Evolutionary conservation across 2,797 vertebrate genomes (phyloP), one percentile per base, ranked within the genome.

Genomic region (Podarcis lilfordi): DNA sequence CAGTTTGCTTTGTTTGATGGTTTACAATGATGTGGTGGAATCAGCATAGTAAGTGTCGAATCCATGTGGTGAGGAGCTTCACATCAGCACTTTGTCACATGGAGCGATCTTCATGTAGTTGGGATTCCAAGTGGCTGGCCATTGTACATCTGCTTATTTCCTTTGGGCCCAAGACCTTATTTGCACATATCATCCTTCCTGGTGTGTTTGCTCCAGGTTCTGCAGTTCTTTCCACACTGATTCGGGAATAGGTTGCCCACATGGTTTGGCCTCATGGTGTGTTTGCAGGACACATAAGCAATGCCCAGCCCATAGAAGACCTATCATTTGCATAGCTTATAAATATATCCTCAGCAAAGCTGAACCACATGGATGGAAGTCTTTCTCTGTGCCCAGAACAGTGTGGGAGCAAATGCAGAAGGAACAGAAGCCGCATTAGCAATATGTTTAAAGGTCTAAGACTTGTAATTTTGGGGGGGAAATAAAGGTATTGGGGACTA

Each of bases 251-350:
- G 32, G 32, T 29, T 68, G 43, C 25, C 61, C n/a, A 3, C n/a
- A 40, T 61, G n/a, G 35, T 59, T 79, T 72, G 75, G 27, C 25
- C 59, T 69, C 32, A 43, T 3, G 32, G 27, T 40, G 5, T 71
- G 27, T 59, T 84, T 59, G 17, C 50, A 61, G 77, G 9, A 27
- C 43, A 72, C 29, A 32, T n/a, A 84, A 59, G 27, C 7, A 17
- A 69, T 79, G 45, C 19, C 50, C 66, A 61, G 50, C 66, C 35
- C 29, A 5, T 43, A 37, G 66, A 45, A 88, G 35, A 7, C 19
- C 75, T 69, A 29, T 79, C 23, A 88, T 88, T 79, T 61, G 45
- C 59, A 15, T 61, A n/a, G 45, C 45, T 84, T 84, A 45, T 78
- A 79, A 84, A 40, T 76, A 69, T 55, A 5, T 55, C 23, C 66